Evolutionary conservation across 2,888 invertebrate species (phyloP), one percentile per base, ranked within the genome.

Genomic region (Mesochorus sp.): DNA sequence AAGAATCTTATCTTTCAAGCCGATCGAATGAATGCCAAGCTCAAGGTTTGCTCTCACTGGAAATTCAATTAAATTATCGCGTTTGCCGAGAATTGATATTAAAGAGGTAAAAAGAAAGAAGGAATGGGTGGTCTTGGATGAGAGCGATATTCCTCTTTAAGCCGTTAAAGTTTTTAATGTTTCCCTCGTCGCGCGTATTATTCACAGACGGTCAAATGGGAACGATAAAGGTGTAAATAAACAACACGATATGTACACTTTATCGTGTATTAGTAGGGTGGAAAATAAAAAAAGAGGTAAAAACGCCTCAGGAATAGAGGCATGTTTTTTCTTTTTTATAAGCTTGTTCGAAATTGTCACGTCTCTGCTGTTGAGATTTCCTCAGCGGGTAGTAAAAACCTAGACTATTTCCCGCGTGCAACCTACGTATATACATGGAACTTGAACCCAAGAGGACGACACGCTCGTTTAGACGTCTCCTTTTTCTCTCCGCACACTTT

Each of bases 341-440:
- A 62, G 59, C 37, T 28, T 17, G 47, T 21, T 26, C 6, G 66
- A 76, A 75, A 84, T 79, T 81, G 75, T 79, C 67, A 53, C 75
- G 47, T 24, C 37, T 71, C 61, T 76, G 70, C 49, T 76, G 67
- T 70, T 72, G 76, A 82, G 84, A 84, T 84, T 84, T 84, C 85
- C 83, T 83, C 76, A 74, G 79, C 70, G 82, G 73, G 76, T 82
- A 82, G 81, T 84, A 84, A 85, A 85, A 72, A 81, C 76, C 76
- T 62, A 21, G 59, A 70, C 55, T 26, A 61, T 61, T 68, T 68
- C 55, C 55, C 39, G 26, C 37, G 26, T 14, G 14, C 26, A 8
- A 12, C 14, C 26, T 39, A 10, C 5, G 21, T 47, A 73, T 49
- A 59, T 26, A 39, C 49, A 19, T 12, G 12, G 34, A n/a, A n/a